Base-by-base conservation (phyloP, 2,888 invertebrate genomes). In the Argynnis bischoffii region DNA sequence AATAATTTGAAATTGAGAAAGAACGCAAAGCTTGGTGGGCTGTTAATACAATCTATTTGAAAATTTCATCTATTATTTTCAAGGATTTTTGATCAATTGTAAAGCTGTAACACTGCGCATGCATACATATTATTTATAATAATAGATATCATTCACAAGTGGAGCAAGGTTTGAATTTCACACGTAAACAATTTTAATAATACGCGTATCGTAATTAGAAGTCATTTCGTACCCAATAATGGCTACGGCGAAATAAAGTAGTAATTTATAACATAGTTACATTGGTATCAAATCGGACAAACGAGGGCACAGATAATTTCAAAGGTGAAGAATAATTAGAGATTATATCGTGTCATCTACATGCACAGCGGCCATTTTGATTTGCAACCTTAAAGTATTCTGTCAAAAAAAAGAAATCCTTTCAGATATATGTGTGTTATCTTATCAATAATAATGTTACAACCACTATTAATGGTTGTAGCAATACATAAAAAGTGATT, bases 161-260 rank as follows among this genome's bases (percentile, higher is more conserved):
- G 78, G 79, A 75, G 77, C 82, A 82, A 82, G 83, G 81, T 81
- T 79, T 70, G 73, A 73, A 73, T 69, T 74, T 69, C 68, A 69
- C 64, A 74, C 75, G 77, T 75, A 75, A 74, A 76, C 76, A 67
- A 74, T 71, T 71, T 72, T 66, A 65, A 64, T 73, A 67, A 66
- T 68, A 57, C 54, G 68, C 64, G 51, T 66, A 64, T 69, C 50
- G 69, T 74, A 75, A 75, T 75, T 72, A 69, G 60, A 63, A 51
- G 48, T 50, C 51, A 64, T 66, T 67, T 53, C 31, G 47, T 61
- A 53, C 13, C 16, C 11, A 55, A 63, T 65, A 69, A 68, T 66
- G 60, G 46, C 54, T 15, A 47, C 21, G 18, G 51, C 21, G 51
- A 35, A 65, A 63, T 57, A 46, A 21, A 54, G 18, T 13, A 46